Conservation (phyloP, 2,888 invertebrate species). For the Panopea generosa region DNA sequence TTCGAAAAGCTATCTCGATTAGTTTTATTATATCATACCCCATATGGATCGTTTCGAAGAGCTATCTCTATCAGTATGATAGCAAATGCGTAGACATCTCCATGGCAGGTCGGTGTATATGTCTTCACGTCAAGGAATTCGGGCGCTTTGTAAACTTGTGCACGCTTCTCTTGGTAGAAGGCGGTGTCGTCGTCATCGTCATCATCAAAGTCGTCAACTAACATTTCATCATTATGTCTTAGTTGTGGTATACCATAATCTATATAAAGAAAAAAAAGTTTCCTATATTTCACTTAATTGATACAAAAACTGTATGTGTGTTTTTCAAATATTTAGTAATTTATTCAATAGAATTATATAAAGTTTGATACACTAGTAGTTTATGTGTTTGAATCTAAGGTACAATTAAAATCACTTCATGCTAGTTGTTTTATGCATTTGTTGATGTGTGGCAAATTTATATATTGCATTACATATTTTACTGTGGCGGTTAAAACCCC, state of each 20-base stretch:
- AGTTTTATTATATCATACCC: slow-evolving; percentile 75
- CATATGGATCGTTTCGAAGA: slow-evolving; percentile 77
- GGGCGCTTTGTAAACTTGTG: slow-evolving; percentile 76
- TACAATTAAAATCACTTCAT: no score
- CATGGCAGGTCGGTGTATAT: slow-evolving; percentile 45
- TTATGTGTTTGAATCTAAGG: no score
- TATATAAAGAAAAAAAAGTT: no score
- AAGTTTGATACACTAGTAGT: no score
- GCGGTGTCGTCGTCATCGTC: slow-evolving; percentile 54
- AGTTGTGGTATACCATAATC: slow-evolving; percentile 72
- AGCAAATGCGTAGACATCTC: slow-evolving; percentile 79
- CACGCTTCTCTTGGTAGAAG: slow-evolving; percentile 53
- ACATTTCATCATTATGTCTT: slow-evolving; percentile 57
- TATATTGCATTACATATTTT: no score
- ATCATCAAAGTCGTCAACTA: slow-evolving; percentile 28
- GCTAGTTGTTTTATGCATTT: no score
- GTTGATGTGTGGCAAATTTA: no score
- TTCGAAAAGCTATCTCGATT: slow-evolving; percentile 78
- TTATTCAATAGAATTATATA: no score
- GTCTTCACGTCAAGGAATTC: slow-evolving; percentile 54
- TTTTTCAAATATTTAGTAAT: no score
- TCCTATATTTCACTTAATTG: no score
- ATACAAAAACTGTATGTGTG: no score
- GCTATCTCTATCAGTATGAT: slow-evolving; percentile 81
- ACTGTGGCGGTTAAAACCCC: no score